Conservation (phyloP, 2,797 vertebrate genomes). For the Eupleurogrammus muticus region DNA sequence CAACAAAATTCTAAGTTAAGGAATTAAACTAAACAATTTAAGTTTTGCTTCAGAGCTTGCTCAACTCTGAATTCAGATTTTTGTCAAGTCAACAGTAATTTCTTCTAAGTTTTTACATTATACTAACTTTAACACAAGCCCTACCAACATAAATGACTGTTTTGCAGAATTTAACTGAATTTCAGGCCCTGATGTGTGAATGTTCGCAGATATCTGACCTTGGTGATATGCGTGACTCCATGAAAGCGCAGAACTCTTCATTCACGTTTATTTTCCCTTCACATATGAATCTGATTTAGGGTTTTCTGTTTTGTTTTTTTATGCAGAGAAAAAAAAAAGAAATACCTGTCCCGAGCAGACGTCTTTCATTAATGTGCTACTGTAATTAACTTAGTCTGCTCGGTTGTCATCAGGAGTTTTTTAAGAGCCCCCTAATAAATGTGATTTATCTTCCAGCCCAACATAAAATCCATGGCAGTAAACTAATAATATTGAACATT, state of each 20-base stretch:
- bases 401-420: constrained; percentile 44
- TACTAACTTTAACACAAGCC: too few species aligned
- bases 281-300: not conserved
- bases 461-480: constrained; percentile 33
- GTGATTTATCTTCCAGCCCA: constrained; percentile 33
- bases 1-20: too few species aligned
- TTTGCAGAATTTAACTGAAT: not conserved
- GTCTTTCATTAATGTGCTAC: constrained; percentile 1
- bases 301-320: not conserved
- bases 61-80: too few species aligned
- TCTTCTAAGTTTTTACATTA: too few species aligned
- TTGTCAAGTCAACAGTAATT: too few species aligned
- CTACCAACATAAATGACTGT: too few species aligned
- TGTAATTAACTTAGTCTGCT: constrained; percentile 39
- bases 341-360: not conserved
- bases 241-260: not conserved
- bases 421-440: constrained; percentile 38
- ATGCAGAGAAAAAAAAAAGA: not conserved
- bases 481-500: constrained; percentile 40
- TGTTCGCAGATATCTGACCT: not conserved
- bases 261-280: not conserved
- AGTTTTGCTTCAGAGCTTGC: too few species aligned
- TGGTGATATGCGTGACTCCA: not conserved
- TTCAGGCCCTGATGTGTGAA: not conserved
- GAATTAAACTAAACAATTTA: too few species aligned